Evolutionary conservation across 2,888 invertebrate genomes (phyloP), one percentile per base, ranked within the genome.

Genomic region (Rhamphomyia laevipes): DNA sequence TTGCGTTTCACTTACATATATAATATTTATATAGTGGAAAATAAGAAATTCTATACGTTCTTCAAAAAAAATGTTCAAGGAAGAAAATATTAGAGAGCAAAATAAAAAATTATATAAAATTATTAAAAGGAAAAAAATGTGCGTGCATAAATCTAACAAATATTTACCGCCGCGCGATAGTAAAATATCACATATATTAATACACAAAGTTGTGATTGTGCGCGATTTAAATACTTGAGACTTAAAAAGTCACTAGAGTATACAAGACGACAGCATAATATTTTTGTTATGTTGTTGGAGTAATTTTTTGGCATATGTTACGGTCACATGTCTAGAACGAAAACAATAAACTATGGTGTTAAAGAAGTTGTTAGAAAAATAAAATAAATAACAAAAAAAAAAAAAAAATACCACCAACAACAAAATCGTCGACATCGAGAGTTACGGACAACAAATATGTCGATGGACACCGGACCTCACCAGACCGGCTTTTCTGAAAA

Each of bases 251-350:
- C 16, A 3, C 7, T 15, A 37, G 15, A 16, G 7, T 9, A 16
- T 15, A 7, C 15, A 37, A 9, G 16, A 27, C 13, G 17, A 41
- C 18, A 41, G 21, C 12, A 13, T 13, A 18, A 12, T 10, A 12
- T 18, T 17, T 41, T 46, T 46, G 45, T 33, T 33, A 33, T 35
- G 38, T 46, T 38, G 18, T 46, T 27, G 23, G 27, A 37, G 33
- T 27, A 38, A 17, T 46, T 46, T 45, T 45, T 46, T 37, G 46
- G n/a, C 46, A 46, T 46, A 46, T 37, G 46, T 46, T 46, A 37
- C 38, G 18, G 27, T 46, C 46, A 37, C 21, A 46, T 46, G 27
- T 37, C 38, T 37, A 21, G 37, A 46, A 17, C 6, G 37, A 15
- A 37, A 38, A 46, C 46, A 38, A 46, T 38, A 46, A 46, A 38